Base-by-base conservation (phyloP, 2,888 invertebrate genomes). In the Theodoxus fluviatilis region DNA sequence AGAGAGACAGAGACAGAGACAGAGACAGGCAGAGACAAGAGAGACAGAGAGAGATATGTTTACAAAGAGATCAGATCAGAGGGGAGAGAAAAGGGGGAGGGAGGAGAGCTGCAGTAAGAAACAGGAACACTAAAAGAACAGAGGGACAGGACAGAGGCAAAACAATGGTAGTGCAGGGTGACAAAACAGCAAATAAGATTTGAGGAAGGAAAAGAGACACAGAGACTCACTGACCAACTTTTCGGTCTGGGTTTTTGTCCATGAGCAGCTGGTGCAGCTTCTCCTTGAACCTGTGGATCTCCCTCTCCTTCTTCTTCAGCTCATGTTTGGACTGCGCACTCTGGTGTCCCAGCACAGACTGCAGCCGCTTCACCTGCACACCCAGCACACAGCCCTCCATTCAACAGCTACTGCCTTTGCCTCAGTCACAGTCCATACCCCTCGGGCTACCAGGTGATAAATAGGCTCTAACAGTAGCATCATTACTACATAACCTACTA, bases 281-380 rank as follows among this genome's bases (percentile, higher is more conserved):
- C 43, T 86, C 86, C 74, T 84, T 85, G 49, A 85, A 75, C 67
- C 80, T 82, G 68, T 78, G 80, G 4, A 78, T 67, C 72, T 86
- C 85, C 70, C 82, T 73, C 70, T 85, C 84, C 67, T 80, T 83
- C 74, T 85, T 86, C 78, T 83, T 85, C 69, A 80, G 64, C 43
- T 85, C 85, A 77, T 86, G 86, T 77, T 81, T 82, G 73, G 79
- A 81, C 73, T 86, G 85, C 2, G 78, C 75, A 69, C 85, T 83
- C 49, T 82, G 74, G 59, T 83, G 81, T 22, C 82, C 81, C 12
- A 85, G 72, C n/a, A 83, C 78, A 18, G 80, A 76, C 70, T 82
- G 80, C 22, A 85, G 73, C 37, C 81, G 73, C 67, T 77, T 82
- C 43, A 82, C 78, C 86, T 86, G 71, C 7, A 72, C 73, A 38